These are phyloP conservation scores for Felis catus DNA, from an alignment of 2,113 vertebrate genomes.

Conservation along the genomic window DNA sequence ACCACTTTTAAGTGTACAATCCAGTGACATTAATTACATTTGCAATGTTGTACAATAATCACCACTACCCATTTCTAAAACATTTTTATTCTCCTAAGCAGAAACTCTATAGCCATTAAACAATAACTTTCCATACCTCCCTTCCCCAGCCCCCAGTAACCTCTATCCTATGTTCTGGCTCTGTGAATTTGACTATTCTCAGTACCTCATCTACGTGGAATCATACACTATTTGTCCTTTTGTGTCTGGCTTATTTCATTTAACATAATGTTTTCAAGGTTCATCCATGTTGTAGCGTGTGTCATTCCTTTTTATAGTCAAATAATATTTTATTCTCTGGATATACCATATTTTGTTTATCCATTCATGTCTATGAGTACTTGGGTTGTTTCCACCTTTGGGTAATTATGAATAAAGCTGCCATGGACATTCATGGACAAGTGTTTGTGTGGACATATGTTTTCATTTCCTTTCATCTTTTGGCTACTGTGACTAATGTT, in stretches of 20 bases:
- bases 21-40: not conserved
- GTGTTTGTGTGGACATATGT: not conserved
- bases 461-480: conserved; percentile 29
- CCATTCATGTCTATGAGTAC: conserved; percentile 16
- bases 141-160: not conserved
- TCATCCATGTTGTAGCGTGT: not conserved
- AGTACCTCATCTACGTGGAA: not conserved
- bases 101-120: conserved; percentile 5
- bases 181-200: conserved; percentile 44
- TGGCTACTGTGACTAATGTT: conserved; percentile 1
- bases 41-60: not conserved
- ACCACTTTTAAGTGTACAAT: not conserved
- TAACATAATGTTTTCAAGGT: conserved; percentile 37
- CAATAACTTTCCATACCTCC: not conserved
- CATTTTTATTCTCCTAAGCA: conserved; percentile 39
- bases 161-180: not conserved
- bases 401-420: conserved; percentile 18
- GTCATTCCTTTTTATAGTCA: conserved; percentile 2
- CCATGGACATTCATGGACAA: not conserved
- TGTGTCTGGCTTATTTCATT: conserved; percentile 39
- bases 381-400: not conserved
- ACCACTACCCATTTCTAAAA: conserved; percentile 33
- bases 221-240: not conserved
- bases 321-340: conserved; percentile 40
- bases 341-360: conserved; percentile 18